Conservation (phyloP, 2,888 invertebrate species). For the Mylabris sibirica region DNA sequence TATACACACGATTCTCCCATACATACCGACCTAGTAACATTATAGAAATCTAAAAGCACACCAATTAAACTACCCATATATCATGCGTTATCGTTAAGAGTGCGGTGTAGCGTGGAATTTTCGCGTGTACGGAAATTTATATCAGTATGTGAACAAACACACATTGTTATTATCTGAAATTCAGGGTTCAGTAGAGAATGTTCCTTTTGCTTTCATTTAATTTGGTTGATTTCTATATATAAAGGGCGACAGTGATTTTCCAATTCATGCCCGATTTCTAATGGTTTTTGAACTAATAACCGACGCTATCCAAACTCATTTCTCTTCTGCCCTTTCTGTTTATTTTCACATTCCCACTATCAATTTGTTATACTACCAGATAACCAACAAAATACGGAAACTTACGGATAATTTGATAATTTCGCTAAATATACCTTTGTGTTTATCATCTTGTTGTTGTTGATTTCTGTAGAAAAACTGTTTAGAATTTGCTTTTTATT, state of each 20-base stretch:
- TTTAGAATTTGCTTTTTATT: constrained; percentile 14
- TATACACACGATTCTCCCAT: background rate
- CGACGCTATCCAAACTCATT: background rate
- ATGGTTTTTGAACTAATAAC: background rate
- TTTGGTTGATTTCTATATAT: background rate
- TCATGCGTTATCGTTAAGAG: constrained; percentile 56
- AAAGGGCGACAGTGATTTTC: background rate
- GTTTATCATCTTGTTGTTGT: background rate
- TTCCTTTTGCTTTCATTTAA: background rate
- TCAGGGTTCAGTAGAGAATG: background rate
- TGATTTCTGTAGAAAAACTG: background rate
- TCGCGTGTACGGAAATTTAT: constrained; percentile 51
- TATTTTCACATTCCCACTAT: background rate
- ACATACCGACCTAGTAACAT: background rate
- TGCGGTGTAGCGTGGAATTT: constrained; percentile 50
- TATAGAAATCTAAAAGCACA: constrained; percentile 37
- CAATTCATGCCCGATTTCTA: background rate
- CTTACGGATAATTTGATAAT: background rate
- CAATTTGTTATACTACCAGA: background rate
- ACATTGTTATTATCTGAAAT: constrained; percentile 33
- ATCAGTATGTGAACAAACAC: constrained; percentile 41
- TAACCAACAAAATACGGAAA: background rate
- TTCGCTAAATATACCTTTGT: background rate
- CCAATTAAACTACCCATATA: constrained; percentile 57
- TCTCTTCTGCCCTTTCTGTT: background rate